phyloP scores from a whole-genome alignment of 2,113 vertebrate genomes.

The Potamarius usumacintae region DNA sequence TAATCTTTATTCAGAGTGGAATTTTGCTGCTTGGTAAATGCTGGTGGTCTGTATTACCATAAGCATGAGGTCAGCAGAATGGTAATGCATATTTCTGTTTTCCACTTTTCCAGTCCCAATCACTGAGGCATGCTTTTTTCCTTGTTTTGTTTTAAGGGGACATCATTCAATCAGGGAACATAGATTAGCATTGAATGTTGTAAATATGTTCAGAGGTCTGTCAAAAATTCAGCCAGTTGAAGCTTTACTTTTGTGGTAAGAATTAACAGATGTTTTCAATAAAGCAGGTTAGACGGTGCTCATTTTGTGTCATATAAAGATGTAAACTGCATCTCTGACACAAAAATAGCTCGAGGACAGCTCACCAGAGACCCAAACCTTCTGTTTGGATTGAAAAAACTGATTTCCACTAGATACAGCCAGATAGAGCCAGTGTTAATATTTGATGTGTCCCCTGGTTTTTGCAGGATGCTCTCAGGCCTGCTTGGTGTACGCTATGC shows the following conservation, averaged over 20 bases:
- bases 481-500: slow-evolving; percentile 19
- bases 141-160: background rate
- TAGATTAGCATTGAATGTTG: background rate
- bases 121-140: background rate
- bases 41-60: slow-evolving; percentile 47
- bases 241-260: background rate
- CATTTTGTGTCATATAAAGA: slow-evolving; percentile 12
- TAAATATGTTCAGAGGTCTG: background rate
- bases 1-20: slow-evolving; percentile 2
- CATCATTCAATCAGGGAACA: background rate
- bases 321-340: slow-evolving; percentile 8
- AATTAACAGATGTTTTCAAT: background rate
- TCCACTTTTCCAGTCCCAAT: background rate
- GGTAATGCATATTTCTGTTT: slow-evolving; percentile 38
- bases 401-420: slow-evolving; percentile 13
- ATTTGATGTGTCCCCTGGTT: slow-evolving; percentile 26
- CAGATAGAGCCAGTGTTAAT: slow-evolving; percentile 34
- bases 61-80: slow-evolving; percentile 51
- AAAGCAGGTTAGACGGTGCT: background rate
- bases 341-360: slow-evolving; percentile 28
- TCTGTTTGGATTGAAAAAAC: slow-evolving; percentile 29
- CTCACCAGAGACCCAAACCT: slow-evolving; percentile 21
- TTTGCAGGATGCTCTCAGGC: slow-evolving; percentile 12
- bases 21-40: slow-evolving; percentile 40
- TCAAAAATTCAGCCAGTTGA: background rate